Evolutionary conservation across 2,113 vertebrate genomes (phyloP).

Genomic region (Rhodinocichla rosea): DNA sequence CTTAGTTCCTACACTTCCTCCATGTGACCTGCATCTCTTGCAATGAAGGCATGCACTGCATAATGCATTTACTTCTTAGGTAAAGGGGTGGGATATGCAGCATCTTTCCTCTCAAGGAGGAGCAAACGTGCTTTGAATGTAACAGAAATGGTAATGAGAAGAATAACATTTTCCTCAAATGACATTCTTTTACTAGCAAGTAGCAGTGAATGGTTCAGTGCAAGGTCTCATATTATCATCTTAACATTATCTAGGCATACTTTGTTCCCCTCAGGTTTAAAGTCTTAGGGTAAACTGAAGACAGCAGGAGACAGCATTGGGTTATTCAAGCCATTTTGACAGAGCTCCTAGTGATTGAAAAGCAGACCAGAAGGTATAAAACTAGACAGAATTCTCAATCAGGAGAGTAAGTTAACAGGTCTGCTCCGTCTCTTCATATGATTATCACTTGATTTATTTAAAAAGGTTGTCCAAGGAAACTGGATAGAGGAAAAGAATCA

Average conservation of each 20-base stretch:
- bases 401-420: neutral
- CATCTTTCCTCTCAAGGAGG: neutral
- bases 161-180: neutral
- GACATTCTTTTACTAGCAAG: neutral
- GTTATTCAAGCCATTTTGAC: neutral
- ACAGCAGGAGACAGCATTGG: neutral
- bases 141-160: neutral
- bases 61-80: neutral
- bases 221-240: neutral
- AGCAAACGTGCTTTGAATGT: neutral
- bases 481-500: neutral
- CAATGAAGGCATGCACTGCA: neutral
- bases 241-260: neutral
- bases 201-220: neutral
- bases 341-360: neutral
- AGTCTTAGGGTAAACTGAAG: neutral
- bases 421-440: neutral
- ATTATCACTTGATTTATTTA: neutral
- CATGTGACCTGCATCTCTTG: neutral
- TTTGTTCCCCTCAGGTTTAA: neutral
- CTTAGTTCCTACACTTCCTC: neutral
- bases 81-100: neutral
- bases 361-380: neutral
- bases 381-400: neutral
- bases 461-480: neutral